phyloP scores from a whole-genome alignment of 2,888 invertebrate species.

The Dicyrtoma fusca region DNA sequence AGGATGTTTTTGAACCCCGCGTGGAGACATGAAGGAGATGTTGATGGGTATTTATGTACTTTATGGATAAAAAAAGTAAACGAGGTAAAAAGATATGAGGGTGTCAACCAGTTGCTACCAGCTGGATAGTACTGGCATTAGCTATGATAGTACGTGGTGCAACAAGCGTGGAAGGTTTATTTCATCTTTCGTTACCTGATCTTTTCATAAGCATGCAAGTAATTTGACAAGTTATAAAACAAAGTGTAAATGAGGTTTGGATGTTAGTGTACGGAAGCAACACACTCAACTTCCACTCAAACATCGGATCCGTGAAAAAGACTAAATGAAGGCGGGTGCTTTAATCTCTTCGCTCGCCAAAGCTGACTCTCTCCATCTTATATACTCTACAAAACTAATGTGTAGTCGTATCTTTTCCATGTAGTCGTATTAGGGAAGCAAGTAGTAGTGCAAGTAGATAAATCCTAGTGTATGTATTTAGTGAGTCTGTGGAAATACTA shows the following conservation, averaged over 20 bases:
- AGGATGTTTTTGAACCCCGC: no score
- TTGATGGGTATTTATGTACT: background rate
- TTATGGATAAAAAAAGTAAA: conserved; percentile 1
- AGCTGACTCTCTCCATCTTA: background rate
- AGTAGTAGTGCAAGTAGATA: no score
- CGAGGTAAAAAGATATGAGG: background rate
- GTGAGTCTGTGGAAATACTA: no score
- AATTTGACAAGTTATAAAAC: conserved; percentile 7
- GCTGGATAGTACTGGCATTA: background rate
- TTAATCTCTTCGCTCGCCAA: conserved; percentile 8
- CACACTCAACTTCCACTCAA: conserved; percentile 1
- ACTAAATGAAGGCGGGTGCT: background rate
- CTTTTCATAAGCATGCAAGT: conserved; percentile 9
- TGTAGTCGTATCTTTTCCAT: background rate
- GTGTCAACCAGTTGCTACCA: conserved; percentile 7
- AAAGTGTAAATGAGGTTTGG: conserved; percentile 27
- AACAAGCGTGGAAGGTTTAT: background rate
- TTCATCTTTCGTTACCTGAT: conserved; percentile 12
- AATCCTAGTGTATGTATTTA: no score
- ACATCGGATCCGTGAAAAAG: background rate
- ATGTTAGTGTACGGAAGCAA: conserved; percentile 1
- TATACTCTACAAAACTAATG: background rate
- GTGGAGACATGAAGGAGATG: background rate
- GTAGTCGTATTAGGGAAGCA: no score
- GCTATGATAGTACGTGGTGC: background rate